phyloP scores from a whole-genome alignment of 2,888 invertebrate species.

The Thera obeliscata region DNA sequence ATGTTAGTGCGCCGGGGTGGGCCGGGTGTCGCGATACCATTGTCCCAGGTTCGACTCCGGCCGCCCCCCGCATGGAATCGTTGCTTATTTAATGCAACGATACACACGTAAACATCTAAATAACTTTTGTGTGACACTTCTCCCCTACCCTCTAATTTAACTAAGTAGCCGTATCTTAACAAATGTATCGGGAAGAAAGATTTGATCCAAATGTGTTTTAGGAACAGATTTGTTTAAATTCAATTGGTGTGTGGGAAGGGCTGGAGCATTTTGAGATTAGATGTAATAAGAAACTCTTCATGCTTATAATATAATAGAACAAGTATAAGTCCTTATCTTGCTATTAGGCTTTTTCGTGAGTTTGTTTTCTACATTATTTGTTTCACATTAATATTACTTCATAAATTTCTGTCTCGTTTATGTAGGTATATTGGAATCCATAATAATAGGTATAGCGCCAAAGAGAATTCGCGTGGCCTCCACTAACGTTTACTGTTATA shows the following conservation, averaged over 20 bases:
- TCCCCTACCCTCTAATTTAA: conserved; percentile 82
- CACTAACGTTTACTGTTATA: background rate
- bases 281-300: background rate
- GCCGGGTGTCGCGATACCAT: conserved; percentile 74
- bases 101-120: conserved; percentile 85
- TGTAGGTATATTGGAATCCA: too few relatives aligned
- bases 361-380: too few relatives aligned
- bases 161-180: conserved; percentile 83
- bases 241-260: conserved; percentile 31
- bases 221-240: conserved; percentile 59
- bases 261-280: background rate
- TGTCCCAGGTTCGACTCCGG: conserved; percentile 71
- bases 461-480: too few relatives aligned
- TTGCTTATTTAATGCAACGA: conserved; percentile 84
- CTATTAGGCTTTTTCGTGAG: too few relatives aligned
- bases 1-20: conserved; percentile 57
- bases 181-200: conserved; percentile 74
- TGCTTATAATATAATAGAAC: background rate
- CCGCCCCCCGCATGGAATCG: conserved; percentile 76
- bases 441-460: too few relatives aligned
- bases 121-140: conserved; percentile 83
- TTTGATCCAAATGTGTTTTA: conserved; percentile 69
- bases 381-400: background rate
- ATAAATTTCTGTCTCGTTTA: too few relatives aligned
- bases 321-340: too few relatives aligned